Evolutionary conservation across 2,113 vertebrate genomes (phyloP), one percentile per base, ranked within the genome.

Genomic region (Tragulus kanchil): DNA sequence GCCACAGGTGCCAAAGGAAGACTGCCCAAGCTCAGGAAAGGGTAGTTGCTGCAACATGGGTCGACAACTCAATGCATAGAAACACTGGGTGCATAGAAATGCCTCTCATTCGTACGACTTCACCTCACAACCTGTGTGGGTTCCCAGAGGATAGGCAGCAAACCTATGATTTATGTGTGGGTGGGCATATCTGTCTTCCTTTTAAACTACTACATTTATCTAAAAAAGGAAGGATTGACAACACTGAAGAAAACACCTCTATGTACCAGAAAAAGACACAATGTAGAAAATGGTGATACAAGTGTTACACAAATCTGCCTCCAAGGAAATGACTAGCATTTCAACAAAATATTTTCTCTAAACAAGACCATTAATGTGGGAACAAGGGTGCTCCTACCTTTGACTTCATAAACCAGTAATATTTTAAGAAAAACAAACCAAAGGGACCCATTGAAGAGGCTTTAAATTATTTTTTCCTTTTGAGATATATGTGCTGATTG

Each of bases 111-210:
- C 77, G 25, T 59, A 10, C 3, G 59, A 65, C 77, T 96, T 78
- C 87, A 94, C 93, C 91, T 92, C 81, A 83, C 78, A 75, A 26
- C 45, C 19, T 92, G 92, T 71, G 96, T 96, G 87, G 93, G 93
- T 71, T 96, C 71, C 79, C 61, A 31, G 78, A 82, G 95, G 25
- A 78, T 6, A 92, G 75, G 90, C 87, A 85, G 50, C 59, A 83
- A 97, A 88, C 89, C 96, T 92, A 67, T 95, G 97, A 97, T 97
- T 95, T 95, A 85, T 88, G 92, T 95, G 96, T 95, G 92, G 81
- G 97, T 73, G 78, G 87, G 87, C 93, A 85, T 59, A 85, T 95
- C 96, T 85, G 92, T 96, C 95, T 97, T 85, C 95, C 89, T 90
- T 94, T 95, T 56, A 96, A 97, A 97, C 59, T 89, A 87, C 89